These are phyloP conservation scores for Vulpes vulpes DNA, from an alignment of 2,113 vertebrate species.

Conservation along the genomic window DNA sequence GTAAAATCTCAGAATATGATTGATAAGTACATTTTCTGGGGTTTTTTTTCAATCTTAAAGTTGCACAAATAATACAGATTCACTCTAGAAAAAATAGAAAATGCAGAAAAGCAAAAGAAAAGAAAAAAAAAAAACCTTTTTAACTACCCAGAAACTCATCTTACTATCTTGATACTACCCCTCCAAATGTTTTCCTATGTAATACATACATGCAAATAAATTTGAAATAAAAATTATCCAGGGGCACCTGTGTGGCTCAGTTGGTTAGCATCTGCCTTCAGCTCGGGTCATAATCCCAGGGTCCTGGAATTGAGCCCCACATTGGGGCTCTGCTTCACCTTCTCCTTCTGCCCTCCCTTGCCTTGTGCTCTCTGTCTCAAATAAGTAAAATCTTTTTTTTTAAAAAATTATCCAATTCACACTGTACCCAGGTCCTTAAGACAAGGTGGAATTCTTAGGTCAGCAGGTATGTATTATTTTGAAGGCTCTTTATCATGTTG, in stretches of 20 bases:
- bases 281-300: background rate
- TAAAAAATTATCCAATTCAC: background rate
- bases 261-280: background rate
- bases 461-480: background rate
- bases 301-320: background rate
- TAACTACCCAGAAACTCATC: background rate
- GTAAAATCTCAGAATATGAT: background rate
- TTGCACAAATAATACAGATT: background rate
- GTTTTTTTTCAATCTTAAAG: background rate
- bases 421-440: background rate
- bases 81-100: background rate
- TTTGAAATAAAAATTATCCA: background rate
- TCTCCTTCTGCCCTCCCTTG: background rate
- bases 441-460: constrained; percentile 14
- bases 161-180: background rate
- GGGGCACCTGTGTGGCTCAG: background rate
- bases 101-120: background rate
- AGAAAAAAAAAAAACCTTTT: background rate
- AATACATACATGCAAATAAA: background rate
- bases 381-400: background rate
- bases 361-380: too few species aligned
- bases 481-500: background rate
- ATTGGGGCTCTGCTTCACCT: background rate
- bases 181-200: constrained; percentile 17
- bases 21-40: background rate